phyloP scores from a whole-genome alignment of 1,140 invertebrate species.

The Metopolophium dirhodum region DNA sequence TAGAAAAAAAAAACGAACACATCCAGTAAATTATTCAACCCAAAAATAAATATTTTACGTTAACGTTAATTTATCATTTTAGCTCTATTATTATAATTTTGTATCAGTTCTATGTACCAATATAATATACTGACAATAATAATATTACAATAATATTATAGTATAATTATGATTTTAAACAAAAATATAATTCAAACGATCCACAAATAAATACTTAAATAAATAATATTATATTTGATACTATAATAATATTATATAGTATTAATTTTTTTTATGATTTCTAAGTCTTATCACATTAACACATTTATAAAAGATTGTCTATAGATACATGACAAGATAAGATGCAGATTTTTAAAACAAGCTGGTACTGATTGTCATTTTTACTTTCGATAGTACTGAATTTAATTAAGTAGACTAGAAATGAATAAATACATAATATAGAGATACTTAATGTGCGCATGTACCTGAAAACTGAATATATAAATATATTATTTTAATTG shows the following conservation, averaged over 20 bases:
- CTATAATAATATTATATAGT: too few species aligned
- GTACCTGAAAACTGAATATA: not conserved
- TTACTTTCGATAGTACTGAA: not conserved
- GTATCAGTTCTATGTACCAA: constrained; percentile 1
- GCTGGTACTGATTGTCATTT: constrained; percentile 15
- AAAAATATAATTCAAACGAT: constrained; percentile 11
- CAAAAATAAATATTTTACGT: too few species aligned
- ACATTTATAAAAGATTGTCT: constrained; percentile 17
- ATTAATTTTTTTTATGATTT: not conserved
- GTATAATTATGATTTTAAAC: not conserved
- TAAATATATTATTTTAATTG: not conserved
- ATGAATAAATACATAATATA: not conserved
- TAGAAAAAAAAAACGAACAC: too few species aligned
- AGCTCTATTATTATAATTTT: not conserved
- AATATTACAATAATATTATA: not conserved
- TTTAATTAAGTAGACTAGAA: not conserved
- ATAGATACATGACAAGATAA: not conserved
- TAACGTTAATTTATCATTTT: not conserved
- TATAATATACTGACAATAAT: not conserved
- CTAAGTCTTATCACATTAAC: not conserved
- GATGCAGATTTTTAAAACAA: not conserved
- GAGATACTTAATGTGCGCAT: not conserved
- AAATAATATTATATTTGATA: too few species aligned
- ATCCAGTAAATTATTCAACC: too few species aligned
- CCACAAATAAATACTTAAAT: too few species aligned